Base-by-base conservation (phyloP, 2,888 invertebrate genomes). In the Adelphocoris suturalis region DNA sequence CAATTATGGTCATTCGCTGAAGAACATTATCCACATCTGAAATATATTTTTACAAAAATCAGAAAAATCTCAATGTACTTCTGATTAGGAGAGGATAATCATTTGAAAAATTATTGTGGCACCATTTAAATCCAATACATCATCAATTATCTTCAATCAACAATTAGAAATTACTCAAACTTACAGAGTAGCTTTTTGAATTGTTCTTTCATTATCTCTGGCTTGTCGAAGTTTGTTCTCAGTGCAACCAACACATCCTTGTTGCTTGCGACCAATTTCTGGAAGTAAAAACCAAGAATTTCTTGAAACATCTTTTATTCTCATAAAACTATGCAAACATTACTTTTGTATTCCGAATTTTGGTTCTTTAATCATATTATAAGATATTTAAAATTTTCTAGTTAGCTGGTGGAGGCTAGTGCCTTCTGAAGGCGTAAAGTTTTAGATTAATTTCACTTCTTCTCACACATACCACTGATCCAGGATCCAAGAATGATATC, bases 201-300 rank as follows among this genome's bases (percentile, higher is more conserved):
- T 92, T 99, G 97, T 92, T 99, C 99, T 93, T 97, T 97, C 99
- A 99, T 99, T 57, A 98, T 96, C 92, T 99, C 99, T 0, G 99
- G 99, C 93, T 99, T 99, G 93, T 99, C 99, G 93, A 99, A 99
- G 93, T 98, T 99, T 0, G 99, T 98, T 92, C 99, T 95, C 76
- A 99, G 94, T 91, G 97, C 96, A 91, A 97, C 96, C 12, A 99
- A 94, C 16, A 98, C 96, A 91, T 99, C 99, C 93, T 98, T 98
- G 93, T 99, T 99, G 89, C 96, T 95, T 52, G 97, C 95, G 0
- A 99, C 99, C 90, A 99, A 94, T 94, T 95, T 95, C 95, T 95
- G 92, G 92, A 92, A 61, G 91, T 86, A 89, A 52, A 90, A 84
- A 90, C 90, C 12, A 86, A 23, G 7, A 47, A 16, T n/a, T n/a